These are phyloP conservation scores for Pammene fasciana DNA, from an alignment of 2,888 invertebrate genomes.

Conservation along the genomic window DNA sequence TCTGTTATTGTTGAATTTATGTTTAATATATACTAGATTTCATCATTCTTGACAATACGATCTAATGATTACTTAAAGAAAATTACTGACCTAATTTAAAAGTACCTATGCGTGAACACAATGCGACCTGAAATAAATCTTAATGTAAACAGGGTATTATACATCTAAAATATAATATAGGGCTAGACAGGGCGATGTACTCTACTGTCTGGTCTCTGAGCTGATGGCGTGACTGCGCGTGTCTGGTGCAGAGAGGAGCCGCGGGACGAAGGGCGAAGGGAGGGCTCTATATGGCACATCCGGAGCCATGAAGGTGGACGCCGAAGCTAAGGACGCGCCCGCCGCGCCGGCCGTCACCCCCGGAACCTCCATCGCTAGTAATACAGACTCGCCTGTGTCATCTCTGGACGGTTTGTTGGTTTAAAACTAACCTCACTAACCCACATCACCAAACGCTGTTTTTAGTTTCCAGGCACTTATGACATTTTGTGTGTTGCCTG, in stretches of 20 bases:
- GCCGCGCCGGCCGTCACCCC: constrained; percentile 59
- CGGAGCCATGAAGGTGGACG: constrained; percentile 54
- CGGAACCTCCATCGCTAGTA: constrained; percentile 69
- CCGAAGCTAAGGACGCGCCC: constrained; percentile 66
- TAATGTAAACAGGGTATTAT: constrained; percentile 6
- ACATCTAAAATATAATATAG: constrained; percentile 39
- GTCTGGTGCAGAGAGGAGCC: constrained; percentile 71
- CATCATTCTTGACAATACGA: background rate
- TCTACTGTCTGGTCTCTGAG: constrained; percentile 49
- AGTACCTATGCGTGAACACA: background rate
- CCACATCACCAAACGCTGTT: constrained; percentile 18
- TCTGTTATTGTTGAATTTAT: background rate
- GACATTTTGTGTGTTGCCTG: background rate
- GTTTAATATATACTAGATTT: background rate
- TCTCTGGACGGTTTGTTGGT: constrained; percentile 78
- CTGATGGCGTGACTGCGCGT: constrained; percentile 65
- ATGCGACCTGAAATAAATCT: constrained; percentile 6
- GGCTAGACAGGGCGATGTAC: constrained; percentile 34
- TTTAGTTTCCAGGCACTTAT: constrained; percentile 1
- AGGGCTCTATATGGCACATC: constrained; percentile 57
- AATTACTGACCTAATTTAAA: too few species aligned
- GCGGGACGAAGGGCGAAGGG: constrained; percentile 55
- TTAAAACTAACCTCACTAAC: constrained; percentile 54
- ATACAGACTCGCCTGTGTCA: constrained; percentile 76
- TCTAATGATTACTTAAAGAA: background rate